A percentile compares a stretch with the other conserved stretches of the same genome.
These are phyloP conservation scores for Dyspetes luteomarginatus DNA, from an alignment of 2,888 invertebrate species.

Conservation along the genomic window DNA sequence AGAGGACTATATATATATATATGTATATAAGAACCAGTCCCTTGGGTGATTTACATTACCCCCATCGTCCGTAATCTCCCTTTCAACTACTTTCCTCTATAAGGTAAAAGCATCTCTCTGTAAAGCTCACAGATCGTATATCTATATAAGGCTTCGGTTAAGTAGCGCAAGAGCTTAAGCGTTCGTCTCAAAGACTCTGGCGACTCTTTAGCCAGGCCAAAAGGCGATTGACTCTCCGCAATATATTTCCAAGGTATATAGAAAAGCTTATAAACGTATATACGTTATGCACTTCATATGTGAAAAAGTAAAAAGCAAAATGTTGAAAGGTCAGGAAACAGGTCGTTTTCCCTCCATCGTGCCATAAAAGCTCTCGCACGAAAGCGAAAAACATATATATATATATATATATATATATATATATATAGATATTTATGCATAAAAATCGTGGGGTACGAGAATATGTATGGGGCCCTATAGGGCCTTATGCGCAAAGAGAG, in stretches of 20 bases:
- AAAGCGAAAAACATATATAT: neutral
- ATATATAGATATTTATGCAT: too few species aligned
- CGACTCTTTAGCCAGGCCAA: constrained; percentile 42
- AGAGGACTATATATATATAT: neutral
- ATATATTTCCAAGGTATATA: constrained; percentile 26
- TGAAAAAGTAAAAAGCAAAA: constrained; percentile 4
- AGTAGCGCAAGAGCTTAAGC: constrained; percentile 51
- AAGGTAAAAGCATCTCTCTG: constrained; percentile 30
- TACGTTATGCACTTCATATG: neutral
- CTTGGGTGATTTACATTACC: neutral
- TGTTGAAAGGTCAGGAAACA: neutral
- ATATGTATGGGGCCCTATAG: too few species aligned
- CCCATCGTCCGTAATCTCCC: constrained; percentile 5
- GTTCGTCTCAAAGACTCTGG: constrained; percentile 49
- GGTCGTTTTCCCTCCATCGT: neutral
- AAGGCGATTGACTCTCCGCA: constrained; percentile 59
- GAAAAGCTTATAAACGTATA: neutral
- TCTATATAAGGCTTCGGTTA: constrained; percentile 57
- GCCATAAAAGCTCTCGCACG: neutral
- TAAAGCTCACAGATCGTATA: constrained; percentile 39
- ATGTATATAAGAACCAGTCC: neutral
- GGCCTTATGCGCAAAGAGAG: constrained; percentile 8
- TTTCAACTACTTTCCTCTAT: constrained; percentile 14
- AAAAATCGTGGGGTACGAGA: too few species aligned
- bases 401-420: too few species aligned